Conservation (phyloP, 2,113 vertebrate species). For the Cyprinodon tularosa region DNA sequence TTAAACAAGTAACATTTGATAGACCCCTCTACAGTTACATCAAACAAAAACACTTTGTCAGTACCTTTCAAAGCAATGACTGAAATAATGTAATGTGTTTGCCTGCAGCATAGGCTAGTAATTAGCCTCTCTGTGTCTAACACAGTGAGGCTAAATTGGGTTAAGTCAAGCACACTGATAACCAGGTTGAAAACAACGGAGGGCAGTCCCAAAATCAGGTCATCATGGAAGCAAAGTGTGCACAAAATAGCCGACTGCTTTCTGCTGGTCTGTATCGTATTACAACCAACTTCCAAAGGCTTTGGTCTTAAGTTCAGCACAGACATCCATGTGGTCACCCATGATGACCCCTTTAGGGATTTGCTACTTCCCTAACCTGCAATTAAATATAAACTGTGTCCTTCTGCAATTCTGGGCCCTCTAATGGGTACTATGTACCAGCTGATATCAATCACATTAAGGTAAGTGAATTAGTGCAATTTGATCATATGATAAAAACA, state of each 20-base stretch:
- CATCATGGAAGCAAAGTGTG: conserved; percentile 55
- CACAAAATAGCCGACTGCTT: conserved; percentile 52
- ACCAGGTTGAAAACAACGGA: conserved; percentile 64
- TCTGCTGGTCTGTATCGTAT: conserved; percentile 60
- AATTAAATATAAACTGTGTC: conserved; percentile 50
- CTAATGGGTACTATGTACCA: conserved; percentile 57
- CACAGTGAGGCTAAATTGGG: conserved; percentile 65
- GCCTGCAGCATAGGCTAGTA: conserved; percentile 54
- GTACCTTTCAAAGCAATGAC: conserved; percentile 23
- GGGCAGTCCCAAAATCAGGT: conserved; percentile 73
- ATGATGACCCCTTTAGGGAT: conserved; percentile 60
- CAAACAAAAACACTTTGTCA: conserved; percentile 17
- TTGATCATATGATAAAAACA: conserved; percentile 9
- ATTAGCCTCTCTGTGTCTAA: conserved; percentile 67
- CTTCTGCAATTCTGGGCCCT: conserved; percentile 41
- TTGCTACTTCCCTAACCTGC: conserved; percentile 23
- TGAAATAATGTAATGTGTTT: conserved; percentile 43
- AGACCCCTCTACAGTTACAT: neutral
- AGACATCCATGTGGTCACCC: conserved; percentile 59
- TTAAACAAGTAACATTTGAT: neutral
- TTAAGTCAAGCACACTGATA: conserved; percentile 66
- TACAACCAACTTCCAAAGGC: conserved; percentile 64
- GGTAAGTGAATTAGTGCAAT: conserved; percentile 38
- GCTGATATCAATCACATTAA: conserved; percentile 60
- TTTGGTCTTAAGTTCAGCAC: conserved; percentile 58